Conservation (phyloP, 2,113 vertebrate species). For the Diadophis punctatus region DNA sequence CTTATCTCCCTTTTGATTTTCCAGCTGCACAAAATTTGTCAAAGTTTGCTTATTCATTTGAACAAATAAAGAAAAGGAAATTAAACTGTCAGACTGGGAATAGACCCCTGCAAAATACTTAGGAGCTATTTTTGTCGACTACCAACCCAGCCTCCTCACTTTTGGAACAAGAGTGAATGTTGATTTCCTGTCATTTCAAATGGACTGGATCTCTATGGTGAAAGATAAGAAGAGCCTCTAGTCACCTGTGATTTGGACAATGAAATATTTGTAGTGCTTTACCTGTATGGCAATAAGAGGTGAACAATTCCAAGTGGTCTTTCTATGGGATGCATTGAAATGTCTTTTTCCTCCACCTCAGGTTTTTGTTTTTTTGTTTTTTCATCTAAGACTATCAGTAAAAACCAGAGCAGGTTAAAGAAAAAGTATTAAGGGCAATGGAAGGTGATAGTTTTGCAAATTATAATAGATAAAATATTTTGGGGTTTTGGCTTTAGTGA, state of each 20-base stretch:
- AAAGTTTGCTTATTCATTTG: slow-evolving; percentile 9
- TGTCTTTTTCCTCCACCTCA: neutral
- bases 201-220: neutral
- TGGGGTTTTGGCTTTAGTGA: neutral
- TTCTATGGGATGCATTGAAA: neutral
- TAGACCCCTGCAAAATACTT: neutral
- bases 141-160: neutral
- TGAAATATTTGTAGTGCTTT: neutral
- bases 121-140: neutral
- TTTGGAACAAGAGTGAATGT: neutral
- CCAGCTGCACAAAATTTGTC: slow-evolving; percentile 18
- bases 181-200: neutral
- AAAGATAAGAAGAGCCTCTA: too few relatives aligned
- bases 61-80: slow-evolving; percentile 24
- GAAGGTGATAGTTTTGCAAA: neutral
- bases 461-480: neutral
- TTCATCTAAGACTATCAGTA: neutral
- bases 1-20: neutral
- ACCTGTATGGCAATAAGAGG: neutral
- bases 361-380: neutral
- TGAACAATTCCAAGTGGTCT: neutral
- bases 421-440: neutral
- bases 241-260: neutral
- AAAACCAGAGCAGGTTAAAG: neutral
- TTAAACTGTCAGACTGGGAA: neutral